Percentiles rank a stretch among this genome's conserved stretches.
phyloP scores from a whole-genome alignment of 2,113 vertebrate genomes.

The Rhadina sibilatrix region DNA sequence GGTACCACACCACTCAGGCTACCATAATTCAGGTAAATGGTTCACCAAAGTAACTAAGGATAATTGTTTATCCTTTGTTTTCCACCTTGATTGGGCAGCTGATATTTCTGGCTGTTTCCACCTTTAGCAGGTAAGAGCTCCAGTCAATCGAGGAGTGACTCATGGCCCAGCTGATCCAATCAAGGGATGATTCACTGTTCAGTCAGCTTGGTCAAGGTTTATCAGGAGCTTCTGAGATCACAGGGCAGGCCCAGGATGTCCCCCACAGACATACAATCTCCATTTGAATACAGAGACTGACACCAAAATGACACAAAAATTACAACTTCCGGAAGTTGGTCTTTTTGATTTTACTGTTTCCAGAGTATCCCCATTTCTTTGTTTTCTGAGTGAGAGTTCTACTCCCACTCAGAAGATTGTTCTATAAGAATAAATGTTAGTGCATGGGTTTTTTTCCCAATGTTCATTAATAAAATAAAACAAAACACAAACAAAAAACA shows the following conservation, averaged over 20 bases:
- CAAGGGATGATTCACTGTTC: background rate
- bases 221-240: background rate
- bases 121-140: background rate
- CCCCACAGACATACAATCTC: background rate
- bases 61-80: background rate
- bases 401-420: background rate
- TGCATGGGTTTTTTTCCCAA: rapidly evolving
- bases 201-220: background rate
- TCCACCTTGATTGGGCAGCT: background rate
- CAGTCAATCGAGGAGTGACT: background rate
- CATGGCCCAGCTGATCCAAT: background rate
- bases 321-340: background rate
- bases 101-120: background rate
- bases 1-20: background rate
- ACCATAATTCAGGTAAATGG: background rate
- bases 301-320: background rate
- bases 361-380: background rate
- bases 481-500: background rate
- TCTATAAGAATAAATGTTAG: background rate
- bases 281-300: background rate
- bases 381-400: background rate
- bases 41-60: background rate
- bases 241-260: background rate
- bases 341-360: background rate
- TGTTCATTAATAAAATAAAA: background rate